Base-by-base conservation (phyloP, 2,797 vertebrate genomes). In the Eidolon dupreanum region DNA sequence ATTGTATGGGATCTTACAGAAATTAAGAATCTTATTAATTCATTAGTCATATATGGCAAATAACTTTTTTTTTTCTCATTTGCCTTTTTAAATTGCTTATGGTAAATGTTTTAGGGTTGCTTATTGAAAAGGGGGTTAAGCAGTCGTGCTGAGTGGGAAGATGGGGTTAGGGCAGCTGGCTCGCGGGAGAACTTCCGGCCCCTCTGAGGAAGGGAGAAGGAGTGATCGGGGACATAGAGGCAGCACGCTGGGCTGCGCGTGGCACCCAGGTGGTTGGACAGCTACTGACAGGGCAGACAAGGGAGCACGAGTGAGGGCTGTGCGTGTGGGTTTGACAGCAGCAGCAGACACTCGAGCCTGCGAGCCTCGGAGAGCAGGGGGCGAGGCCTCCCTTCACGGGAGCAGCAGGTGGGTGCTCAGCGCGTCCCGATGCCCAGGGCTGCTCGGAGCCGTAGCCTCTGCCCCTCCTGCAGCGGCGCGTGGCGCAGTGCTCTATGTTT, bases 361-460 rank as follows among this genome's bases (percentile, higher is more conserved):
- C 28, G 84, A 41, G 7, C 13, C 9, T 13, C 46, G 33, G 28
- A 74, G 63, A 74, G 46, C 13, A 20, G n/a, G 15, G 20, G 53
- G 70, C 33, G 5, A 57, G 70, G 41, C 61, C 2, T 46, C 33
- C 3, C 20, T 31, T 55, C 28, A 38, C 59, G 36, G 43, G 49
- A 9, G 22, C 77, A 33, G 3, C 6, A 38, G 49, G 20, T 24
- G 28, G 2, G 5, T 73, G 66, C 71, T 88, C 43, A 66, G 71
- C 9, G 24, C 17, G 9, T 17, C 3, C 4, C 5, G 2, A 16
- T 6, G 8, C 6, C 10, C 28, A 5, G 85, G 31, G 3, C 13
- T 38, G 20, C 68, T 7, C 26, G 16, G 43, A 22, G 8, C 20
- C 3, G 1, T 19, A 36, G 9, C 24, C 26, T 43, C 31, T 6